These are phyloP conservation scores for Syrista parreyssii DNA, from an alignment of 2,888 invertebrate species.

Conservation along the genomic window DNA sequence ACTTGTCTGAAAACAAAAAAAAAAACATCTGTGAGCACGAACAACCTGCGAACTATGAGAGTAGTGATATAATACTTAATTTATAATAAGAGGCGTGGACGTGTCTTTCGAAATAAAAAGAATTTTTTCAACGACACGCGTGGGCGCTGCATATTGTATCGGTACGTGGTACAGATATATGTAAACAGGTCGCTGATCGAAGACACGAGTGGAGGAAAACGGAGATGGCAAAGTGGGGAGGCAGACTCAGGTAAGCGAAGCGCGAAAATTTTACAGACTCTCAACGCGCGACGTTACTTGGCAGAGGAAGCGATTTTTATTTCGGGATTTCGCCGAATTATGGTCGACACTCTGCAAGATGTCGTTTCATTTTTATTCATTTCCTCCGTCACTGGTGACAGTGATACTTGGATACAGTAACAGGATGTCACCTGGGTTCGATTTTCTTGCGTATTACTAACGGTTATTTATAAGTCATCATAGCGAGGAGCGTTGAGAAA, in stretches of 20 bases:
- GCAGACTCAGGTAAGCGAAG: not conserved
- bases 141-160: not conserved
- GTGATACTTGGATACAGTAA: not conserved
- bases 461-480: constrained; percentile 5
- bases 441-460: constrained; percentile 10
- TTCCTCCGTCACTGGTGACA: not conserved
- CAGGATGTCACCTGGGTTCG: constrained; percentile 9
- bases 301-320: constrained; percentile 21
- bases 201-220: not conserved
- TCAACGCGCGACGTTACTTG: constrained; percentile 6
- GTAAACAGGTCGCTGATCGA: not conserved
- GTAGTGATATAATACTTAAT: not conserved
- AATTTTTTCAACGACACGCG: not conserved
- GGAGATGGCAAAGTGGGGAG: not conserved
- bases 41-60: not conserved
- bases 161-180: not conserved
- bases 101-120: not conserved
- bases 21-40: not conserved
- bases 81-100: not conserved
- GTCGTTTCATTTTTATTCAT: not conserved
- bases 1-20: constrained; percentile 75
- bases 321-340: constrained; percentile 19
- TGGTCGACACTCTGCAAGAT: constrained; percentile 2
- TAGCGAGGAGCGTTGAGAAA: not conserved
- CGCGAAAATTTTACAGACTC: not conserved